phyloP scores from a whole-genome alignment of 2,888 invertebrate genomes.

The Rhyacophila evoluta region DNA sequence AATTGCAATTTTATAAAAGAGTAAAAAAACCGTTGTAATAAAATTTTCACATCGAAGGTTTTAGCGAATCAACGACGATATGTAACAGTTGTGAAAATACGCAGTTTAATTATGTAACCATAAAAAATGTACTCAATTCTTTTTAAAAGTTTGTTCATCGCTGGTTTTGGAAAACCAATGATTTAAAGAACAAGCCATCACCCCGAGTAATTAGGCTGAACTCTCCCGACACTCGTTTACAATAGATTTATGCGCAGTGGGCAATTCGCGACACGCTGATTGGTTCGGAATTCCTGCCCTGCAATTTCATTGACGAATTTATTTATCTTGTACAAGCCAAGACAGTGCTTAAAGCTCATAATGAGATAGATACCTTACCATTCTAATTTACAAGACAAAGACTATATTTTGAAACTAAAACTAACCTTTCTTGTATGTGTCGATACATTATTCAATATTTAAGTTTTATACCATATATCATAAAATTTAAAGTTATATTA shows the following conservation, averaged over 20 bases:
- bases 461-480: too few relatives aligned
- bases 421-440: background rate
- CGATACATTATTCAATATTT: background rate
- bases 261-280: constrained; percentile 22
- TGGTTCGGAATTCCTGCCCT: background rate
- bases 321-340: background rate
- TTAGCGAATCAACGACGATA: too few relatives aligned
- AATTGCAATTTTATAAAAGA: too few relatives aligned
- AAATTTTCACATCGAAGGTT: too few relatives aligned
- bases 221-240: constrained; percentile 19
- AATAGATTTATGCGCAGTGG: constrained; percentile 7
- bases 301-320: constrained; percentile 24
- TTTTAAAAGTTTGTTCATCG: background rate
- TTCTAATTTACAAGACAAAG: too few relatives aligned
- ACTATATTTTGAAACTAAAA: background rate
- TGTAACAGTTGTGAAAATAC: too few relatives aligned
- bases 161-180: background rate
- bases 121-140: too few relatives aligned
- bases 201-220: constrained; percentile 24
- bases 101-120: too few relatives aligned
- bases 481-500: too few relatives aligned
- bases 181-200: constrained; percentile 18
- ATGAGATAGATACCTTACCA: background rate
- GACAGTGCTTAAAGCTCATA: background rate
- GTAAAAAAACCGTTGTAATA: too few relatives aligned